Percentiles rank a stretch among this genome's conserved stretches.
Conservation (phyloP, 2,797 vertebrate genomes). For the Sebastes minor region DNA sequence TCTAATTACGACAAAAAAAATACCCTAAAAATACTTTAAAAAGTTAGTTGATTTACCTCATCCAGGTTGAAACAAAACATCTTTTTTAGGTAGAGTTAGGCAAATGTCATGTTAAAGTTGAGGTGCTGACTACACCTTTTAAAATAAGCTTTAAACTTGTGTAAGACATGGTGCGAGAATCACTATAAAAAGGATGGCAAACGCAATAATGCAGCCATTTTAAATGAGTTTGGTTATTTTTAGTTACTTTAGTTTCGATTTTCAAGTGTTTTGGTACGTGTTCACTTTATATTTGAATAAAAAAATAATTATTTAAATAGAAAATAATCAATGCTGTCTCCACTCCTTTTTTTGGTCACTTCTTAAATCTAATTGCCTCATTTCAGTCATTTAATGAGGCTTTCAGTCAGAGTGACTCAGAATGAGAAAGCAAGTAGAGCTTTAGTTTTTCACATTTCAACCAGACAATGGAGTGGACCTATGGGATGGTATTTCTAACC, state of each 20-base stretch:
- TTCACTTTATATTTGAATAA: not conserved
- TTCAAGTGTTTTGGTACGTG: not conserved
- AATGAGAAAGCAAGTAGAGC: not conserved
- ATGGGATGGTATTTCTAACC: not conserved
- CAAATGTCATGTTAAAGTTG: not conserved
- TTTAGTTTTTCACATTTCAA: conserved; percentile 11
- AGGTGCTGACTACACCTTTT: not conserved
- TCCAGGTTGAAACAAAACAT: not conserved
- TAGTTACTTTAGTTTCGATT: not conserved
- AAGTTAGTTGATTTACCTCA: not conserved
- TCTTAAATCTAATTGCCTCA: not conserved
- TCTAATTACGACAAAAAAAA: conserved; percentile 8
- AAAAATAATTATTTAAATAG: not conserved
- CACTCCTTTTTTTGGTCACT: not conserved
- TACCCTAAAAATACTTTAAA: not conserved
- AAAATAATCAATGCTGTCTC: not conserved
- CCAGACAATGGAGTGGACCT: not conserved
- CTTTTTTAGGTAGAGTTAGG: not conserved
- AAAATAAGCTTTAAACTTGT: not conserved
- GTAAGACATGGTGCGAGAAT: not conserved
- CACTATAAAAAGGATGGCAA: not conserved
- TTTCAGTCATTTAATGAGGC: not conserved
- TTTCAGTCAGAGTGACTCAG: conserved; percentile 6
- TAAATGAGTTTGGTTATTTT: not conserved
- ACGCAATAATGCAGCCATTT: not conserved